Evolutionary conservation across 1,140 invertebrate species (phyloP), one percentile per base, ranked within the genome.

Genomic region (Bathynomus jamesi): DNA sequence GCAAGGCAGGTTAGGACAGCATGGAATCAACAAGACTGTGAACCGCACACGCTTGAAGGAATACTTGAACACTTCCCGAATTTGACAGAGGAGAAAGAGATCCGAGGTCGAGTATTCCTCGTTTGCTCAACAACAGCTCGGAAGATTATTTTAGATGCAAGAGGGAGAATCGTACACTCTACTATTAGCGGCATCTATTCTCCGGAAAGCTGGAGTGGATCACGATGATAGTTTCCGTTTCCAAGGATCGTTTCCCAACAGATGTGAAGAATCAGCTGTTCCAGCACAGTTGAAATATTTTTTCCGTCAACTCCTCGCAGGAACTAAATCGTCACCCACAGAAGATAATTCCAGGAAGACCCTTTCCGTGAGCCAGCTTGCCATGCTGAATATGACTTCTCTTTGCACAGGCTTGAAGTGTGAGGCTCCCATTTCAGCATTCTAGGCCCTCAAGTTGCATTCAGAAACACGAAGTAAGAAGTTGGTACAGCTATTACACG

Each of bases 391-490:
- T 53, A 69, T 67, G 24, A 69, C 40, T 69, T 69, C 46, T 53
- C 46, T n/a, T 61, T 4, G 32, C 61, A 0, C 40, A 27, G 1
- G 28, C 30, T n/a, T 64, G 40, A 69, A 27, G 7, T 69, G 67
- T 65, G 67, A 69, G 40, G 32, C 67, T 67, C 40, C 40, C 17
- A 11, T 69, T 24, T 21, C 67, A 11, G 40, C 28, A 17, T 69
- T 10, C 13, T 27, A 53, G 17, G 67, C 67, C 40, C 40, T 69
- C 67, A 11, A 69, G 21, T n/a, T 69, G 13, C 60, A 69, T 69
- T 69, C 67, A 13, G 11, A 69, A 61, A 69, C 60, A 69, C 46
- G 67, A 63, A 69, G 67, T 25, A 69, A 67, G 40, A 69, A 69
- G 67, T 25, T 69, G 11, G 60, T 67, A 64, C 13, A 69, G 11